Evolutionary conservation across 2,888 invertebrate genomes (phyloP).

Genomic region (Lingula anatina): DNA sequence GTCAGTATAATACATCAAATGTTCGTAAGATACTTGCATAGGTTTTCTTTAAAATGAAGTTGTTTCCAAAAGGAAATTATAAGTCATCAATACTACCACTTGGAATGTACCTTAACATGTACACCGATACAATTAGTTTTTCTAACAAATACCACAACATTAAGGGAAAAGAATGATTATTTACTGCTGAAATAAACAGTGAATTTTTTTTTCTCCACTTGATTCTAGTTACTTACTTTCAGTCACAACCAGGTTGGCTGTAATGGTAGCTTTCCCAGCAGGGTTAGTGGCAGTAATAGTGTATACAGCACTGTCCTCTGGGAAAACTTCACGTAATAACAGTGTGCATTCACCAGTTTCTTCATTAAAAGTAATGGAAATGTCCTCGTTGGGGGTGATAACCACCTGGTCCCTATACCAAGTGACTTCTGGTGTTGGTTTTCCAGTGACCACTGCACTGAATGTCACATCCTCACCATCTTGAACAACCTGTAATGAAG

Average conservation of each 20-base stretch:
- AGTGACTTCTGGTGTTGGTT: slow-evolving; percentile 41
- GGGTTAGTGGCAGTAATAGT: slow-evolving; percentile 75
- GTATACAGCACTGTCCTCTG: slow-evolving; percentile 51
- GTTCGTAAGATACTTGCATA: no score
- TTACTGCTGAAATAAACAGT: no score
- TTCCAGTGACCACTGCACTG: slow-evolving; percentile 36
- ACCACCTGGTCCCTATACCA: slow-evolving; percentile 61
- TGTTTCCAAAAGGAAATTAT: no score
- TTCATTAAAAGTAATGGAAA: slow-evolving; percentile 46
- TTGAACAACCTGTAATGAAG: slow-evolving; percentile 74
- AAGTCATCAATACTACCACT: no score
- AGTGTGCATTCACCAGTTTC: slow-evolving; percentile 44
- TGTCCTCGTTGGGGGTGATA: slow-evolving; percentile 49
- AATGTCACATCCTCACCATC: slow-evolving; percentile 73
- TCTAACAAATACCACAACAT: no score
- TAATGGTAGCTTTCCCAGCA: slow-evolving; percentile 84
- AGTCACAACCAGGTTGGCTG: slow-evolving; percentile 45
- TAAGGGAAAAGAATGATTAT: no score
- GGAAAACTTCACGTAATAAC: slow-evolving; percentile 51
- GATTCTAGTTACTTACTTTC: no score
- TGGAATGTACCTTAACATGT: no score
- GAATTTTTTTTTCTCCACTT: no score
- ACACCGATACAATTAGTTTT: no score
- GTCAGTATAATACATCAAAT: no score
- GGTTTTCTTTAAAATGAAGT: no score